These are phyloP conservation scores for Plutella xylostella DNA, from an alignment of 2,888 invertebrate genomes.

Conservation along the genomic window DNA sequence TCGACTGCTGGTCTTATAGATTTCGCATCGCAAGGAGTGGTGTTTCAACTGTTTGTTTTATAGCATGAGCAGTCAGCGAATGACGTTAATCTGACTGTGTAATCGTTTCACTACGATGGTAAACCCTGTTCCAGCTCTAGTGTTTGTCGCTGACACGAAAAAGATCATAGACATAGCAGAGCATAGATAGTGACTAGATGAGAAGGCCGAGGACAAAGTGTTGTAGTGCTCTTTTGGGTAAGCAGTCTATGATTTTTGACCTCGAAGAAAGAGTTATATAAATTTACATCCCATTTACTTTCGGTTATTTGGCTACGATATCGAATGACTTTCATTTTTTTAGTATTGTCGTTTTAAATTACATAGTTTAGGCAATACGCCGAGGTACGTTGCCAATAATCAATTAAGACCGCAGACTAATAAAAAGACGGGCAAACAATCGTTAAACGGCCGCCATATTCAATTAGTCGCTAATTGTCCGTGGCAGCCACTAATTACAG, in stretches of 20 bases:
- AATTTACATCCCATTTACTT: not conserved
- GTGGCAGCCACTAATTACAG: conserved; percentile 7
- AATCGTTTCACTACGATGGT: not conserved
- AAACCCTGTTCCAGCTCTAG: no score
- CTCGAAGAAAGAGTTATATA: not conserved
- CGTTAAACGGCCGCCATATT: not conserved
- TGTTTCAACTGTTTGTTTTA: not conserved
- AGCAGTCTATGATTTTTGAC: no score
- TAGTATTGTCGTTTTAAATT: not conserved
- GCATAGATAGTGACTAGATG: no score
- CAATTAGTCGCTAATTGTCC: not conserved
- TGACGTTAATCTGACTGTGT: not conserved
- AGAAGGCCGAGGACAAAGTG: no score
- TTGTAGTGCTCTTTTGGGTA: no score
- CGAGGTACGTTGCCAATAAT: not conserved
- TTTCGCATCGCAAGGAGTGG: not conserved
- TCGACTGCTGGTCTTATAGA: not conserved
- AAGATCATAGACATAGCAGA: no score
- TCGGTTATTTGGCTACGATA: not conserved
- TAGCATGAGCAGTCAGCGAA: not conserved
- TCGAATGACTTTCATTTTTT: not conserved
- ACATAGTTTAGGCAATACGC: not conserved
- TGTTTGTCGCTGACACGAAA: no score
- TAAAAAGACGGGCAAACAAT: not conserved
- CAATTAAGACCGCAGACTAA: not conserved